Evolutionary conservation across 1,140 invertebrate species (phyloP), one percentile per base, ranked within the genome.

Genomic region (Chironomus striatipennis): DNA sequence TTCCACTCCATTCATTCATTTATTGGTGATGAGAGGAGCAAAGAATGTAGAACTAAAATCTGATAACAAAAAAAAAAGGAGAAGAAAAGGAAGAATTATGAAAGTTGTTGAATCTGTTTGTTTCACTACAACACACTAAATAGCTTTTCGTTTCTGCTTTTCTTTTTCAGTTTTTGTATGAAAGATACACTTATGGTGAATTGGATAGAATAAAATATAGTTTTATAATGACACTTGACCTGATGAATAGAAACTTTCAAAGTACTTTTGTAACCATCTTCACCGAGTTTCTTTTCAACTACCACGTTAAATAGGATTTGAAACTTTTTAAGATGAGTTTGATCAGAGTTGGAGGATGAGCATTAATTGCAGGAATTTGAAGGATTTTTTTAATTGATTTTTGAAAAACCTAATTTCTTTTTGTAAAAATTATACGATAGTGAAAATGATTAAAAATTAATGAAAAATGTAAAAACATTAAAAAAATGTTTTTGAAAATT

Each of bases 1-100:
- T 57, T 57, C n/a, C 47, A 57, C n/a, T 57, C 47, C n/a, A n/a
- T 57, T 57, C 47, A 57, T 57, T 57, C n/a, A n/a, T 57, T 57
- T n/a, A 57, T 57, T 57, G 47, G n/a, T n/a, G 12, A 15, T 15
- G 47, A 57, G n/a, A 57, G 47, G 24, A 34, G 24, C 24, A 34
- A 34, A 34, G 24, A 34, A 34, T 34, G 24, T 34, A 34, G 24
- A 34, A 34, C 47, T 57, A n/a, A 57, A 57, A 57, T 57, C 47
- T n/a, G 47, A 57, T 57, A 57, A 57, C 47, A 57, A 57, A 57
- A n/a, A 57, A n/a, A n/a, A n/a, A n/a, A n/a, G n/a, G n/a, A n/a
- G 24, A 34, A 34, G n/a, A 57, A 47, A 15, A 47, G 43, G 15
- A 47, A 47, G 15, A 57, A 57, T n/a, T 57, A 57, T 57, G 47